Percentiles rank a stretch among this genome's conserved stretches.
Evolutionary conservation across 2,888 invertebrate species (phyloP).

Genomic region (Margaritifera margaritifera): DNA sequence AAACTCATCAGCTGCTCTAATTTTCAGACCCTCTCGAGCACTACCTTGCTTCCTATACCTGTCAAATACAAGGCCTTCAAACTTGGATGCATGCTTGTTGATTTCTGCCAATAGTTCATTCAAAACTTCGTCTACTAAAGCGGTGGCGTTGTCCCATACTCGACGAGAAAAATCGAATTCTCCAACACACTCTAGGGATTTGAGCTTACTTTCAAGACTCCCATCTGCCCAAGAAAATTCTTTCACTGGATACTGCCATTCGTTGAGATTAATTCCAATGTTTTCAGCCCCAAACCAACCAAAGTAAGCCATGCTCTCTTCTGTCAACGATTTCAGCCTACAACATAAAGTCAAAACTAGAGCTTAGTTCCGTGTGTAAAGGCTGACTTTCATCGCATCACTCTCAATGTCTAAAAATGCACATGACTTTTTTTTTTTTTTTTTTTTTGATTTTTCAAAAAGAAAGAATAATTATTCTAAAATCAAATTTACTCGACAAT

Average conservation of each 20-base stretch:
- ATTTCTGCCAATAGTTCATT: conserved; percentile 12
- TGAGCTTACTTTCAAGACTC: not conserved
- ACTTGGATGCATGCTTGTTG: conserved; percentile 8
- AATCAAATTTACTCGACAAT: no score
- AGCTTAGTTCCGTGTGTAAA: no score
- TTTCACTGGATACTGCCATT: conserved; percentile 6
- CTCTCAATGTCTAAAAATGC: no score
- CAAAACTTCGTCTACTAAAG: conserved; percentile 1
- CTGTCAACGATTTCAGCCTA: no score
- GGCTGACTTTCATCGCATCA: no score
- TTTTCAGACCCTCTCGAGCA: conserved; percentile 39
- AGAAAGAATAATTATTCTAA: no score
- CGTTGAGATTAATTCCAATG: conserved; percentile 10
- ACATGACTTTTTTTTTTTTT: no score
- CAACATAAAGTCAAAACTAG: no score
- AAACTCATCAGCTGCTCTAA: conserved; percentile 33
- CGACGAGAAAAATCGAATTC: conserved; percentile 3
- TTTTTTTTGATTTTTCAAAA: no score
- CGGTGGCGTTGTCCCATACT: conserved; percentile 7
- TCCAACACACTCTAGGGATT: not conserved
- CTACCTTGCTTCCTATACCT: conserved; percentile 34
- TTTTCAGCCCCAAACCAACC: not conserved
- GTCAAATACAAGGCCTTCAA: conserved; percentile 17
- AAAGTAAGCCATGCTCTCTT: no score
- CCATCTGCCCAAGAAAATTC: not conserved